Percentiles rank a stretch among this genome's conserved stretches.
These are phyloP conservation scores for Ptychadena robeensis DNA, from an alignment of 2,797 vertebrate genomes.

Conservation along the genomic window DNA sequence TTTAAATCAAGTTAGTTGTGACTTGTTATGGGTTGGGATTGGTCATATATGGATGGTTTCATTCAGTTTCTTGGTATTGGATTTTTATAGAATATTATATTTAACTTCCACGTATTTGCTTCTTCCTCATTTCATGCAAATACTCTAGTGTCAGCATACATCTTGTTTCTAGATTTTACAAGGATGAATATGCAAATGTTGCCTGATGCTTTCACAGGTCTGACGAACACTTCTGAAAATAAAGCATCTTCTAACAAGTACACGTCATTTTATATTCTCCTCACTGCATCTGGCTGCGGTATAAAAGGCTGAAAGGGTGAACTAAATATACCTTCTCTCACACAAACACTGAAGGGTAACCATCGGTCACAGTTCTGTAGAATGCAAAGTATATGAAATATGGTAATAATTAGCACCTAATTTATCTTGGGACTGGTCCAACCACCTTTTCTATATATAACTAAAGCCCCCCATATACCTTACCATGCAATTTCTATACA, in stretches of 20 bases:
- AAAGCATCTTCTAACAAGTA: constrained; percentile 39
- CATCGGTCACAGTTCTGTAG: constrained; percentile 3
- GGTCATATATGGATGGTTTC: neutral
- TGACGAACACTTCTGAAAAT: constrained; percentile 37
- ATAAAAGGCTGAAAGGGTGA: constrained; percentile 28
- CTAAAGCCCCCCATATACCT: too few species aligned
- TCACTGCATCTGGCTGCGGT: constrained; percentile 9
- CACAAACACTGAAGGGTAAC: neutral
- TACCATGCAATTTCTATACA: too few species aligned
- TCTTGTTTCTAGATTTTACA: neutral
- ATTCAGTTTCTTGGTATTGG: neutral
- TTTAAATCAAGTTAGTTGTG: too few species aligned
- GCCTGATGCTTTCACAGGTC: constrained; percentile 30
- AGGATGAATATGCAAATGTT: constrained; percentile 28
- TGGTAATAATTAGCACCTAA: neutral
- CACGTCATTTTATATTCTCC: constrained; percentile 34
- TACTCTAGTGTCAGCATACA: neutral
- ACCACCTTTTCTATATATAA: too few species aligned
- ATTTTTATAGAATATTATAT: neutral
- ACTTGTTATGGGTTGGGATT: neutral
- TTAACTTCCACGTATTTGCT: neutral
- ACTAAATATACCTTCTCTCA: constrained; percentile 26
- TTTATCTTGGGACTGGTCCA: neutral
- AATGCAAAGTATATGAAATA: neutral
- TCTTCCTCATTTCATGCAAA: neutral